Conservation (phyloP, 2,113 vertebrate genomes). For the Cnemophilus loriae region DNA sequence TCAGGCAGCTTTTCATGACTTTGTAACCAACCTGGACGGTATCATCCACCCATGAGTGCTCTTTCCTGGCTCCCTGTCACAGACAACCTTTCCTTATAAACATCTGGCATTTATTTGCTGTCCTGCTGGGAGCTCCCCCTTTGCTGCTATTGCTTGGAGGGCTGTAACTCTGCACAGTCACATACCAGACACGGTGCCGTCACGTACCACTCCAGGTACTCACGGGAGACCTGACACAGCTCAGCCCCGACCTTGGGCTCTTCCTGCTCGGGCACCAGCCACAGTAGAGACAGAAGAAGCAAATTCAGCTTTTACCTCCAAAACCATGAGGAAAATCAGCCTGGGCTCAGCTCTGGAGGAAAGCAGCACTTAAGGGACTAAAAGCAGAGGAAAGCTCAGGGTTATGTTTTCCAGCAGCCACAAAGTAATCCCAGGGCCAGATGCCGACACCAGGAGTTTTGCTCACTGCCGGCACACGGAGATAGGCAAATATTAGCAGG, state of each 20-base stretch:
- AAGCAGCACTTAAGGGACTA: background rate
- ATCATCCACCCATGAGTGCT: background rate
- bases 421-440: background rate
- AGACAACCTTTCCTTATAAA: conserved; percentile 1
- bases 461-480: fast-evolving
- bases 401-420: background rate
- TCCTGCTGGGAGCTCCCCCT: background rate
- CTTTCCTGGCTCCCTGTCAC: background rate
- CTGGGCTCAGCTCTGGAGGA: background rate
- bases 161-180: background rate
- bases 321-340: background rate
- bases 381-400: background rate
- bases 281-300: background rate
- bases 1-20: background rate
- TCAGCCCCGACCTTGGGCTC: background rate
- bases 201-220: background rate
- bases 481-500: background rate
- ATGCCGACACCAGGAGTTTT: background rate
- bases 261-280: background rate
- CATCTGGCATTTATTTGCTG: conserved; percentile 47
- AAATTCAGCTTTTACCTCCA: background rate
- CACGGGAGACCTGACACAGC: background rate
- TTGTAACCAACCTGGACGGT: background rate
- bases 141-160: background rate
- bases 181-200: background rate